Base-by-base conservation (phyloP, 1,140 invertebrate species). In the Rhizoglyphus robini region DNA sequence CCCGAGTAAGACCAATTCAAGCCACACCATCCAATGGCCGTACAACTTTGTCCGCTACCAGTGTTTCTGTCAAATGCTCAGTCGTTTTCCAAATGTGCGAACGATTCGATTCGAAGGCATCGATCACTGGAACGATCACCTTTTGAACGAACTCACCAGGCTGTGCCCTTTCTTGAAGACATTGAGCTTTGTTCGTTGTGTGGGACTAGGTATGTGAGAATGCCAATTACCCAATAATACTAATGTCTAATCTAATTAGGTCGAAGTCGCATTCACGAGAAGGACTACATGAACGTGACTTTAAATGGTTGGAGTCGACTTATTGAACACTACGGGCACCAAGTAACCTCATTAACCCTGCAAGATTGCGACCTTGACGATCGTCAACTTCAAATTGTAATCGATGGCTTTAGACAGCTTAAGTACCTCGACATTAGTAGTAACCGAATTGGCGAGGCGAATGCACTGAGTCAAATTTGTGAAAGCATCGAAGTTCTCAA, bases 101-200 rank as follows among this genome's bases (percentile, higher is more conserved):
- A 27, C 41, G 23, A 47, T 64, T 2, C 3, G 29, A 2, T 64
- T 64, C 38, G 46, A 48, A 13, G 54, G 46, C 11, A 48, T 64
- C 20, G 46, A 64, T n/a, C 47, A 64, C 29, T 64, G 63, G 63
- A 64, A 64, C 46, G 63, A 64, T 57, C 63, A 47, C 25, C 11
- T 64, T 8, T 32, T 64, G 25, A 18, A 31, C 18, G 29, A 64
- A 30, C 11, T 64, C 20, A 13, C 18, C 18, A 34, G 13, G 23
- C 4, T 11, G 23, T 64, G 41, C 30, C 63, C 63, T 20, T n/a
- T 2, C 3, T 20, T 64, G 11, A 48, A 23, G 2, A 36, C 27
- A 15, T 5, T 64, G 1, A 11, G 4, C 11, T 64, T 64, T 51
- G 23, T 51, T 31, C 20, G 15, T 4, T 64, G 63, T 38, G 5